Conservation (phyloP, 2,797 vertebrate genomes). For the Eremophila alpestris region DNA sequence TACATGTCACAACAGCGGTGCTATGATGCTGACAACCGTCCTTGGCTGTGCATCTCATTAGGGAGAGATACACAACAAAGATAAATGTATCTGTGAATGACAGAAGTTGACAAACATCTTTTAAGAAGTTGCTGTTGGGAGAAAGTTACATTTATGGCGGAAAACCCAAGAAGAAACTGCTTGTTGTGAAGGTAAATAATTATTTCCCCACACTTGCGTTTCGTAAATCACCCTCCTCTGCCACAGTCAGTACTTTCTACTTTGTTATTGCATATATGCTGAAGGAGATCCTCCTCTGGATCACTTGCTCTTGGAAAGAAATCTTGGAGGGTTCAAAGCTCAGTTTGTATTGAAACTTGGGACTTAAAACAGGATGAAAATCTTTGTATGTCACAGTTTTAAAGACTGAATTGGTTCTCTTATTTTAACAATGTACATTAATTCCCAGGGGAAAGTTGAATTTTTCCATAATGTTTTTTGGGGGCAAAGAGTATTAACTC, state of each 20-base stretch:
- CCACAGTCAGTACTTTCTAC: not conserved
- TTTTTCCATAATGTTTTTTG: not conserved
- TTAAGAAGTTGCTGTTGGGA: constrained; percentile 63
- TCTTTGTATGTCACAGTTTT: not conserved
- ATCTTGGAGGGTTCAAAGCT: not conserved
- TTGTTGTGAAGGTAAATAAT: constrained; percentile 37
- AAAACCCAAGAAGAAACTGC: not conserved
- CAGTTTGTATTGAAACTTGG: not conserved
- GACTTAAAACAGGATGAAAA: not conserved
- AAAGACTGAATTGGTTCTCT: not conserved
- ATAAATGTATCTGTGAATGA: constrained; percentile 72
- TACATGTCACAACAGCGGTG: constrained; percentile 78
- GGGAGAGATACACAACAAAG: constrained; percentile 71
- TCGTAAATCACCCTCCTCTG: not conserved
- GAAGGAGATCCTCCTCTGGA: not conserved
- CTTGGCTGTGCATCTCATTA: constrained; percentile 79
- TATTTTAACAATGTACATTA: not conserved
- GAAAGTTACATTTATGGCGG: not conserved
- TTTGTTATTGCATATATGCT: not conserved
- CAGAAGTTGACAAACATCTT: constrained; percentile 79
- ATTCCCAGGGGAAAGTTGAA: not conserved
- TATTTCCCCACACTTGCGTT: not conserved
- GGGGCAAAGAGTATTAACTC: not conserved
- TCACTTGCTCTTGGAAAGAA: not conserved
- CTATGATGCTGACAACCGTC: constrained; percentile 75